These are phyloP conservation scores for Pandion haliaetus DNA, from an alignment of 2,113 vertebrate species.

Conservation along the genomic window DNA sequence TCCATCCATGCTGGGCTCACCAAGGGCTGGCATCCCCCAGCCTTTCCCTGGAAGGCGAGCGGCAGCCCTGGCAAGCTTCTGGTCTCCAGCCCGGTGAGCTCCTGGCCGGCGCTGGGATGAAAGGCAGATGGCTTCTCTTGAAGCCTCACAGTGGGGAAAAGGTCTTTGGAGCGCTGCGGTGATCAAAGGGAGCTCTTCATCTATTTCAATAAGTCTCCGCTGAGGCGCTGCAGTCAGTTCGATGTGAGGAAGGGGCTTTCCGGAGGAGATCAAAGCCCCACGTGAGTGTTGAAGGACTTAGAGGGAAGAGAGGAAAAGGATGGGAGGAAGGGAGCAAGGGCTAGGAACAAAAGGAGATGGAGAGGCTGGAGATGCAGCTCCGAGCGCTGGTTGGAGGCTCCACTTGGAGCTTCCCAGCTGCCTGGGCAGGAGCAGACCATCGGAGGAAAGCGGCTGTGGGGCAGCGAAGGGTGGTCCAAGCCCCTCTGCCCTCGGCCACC, in stretches of 20 bases:
- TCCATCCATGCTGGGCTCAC: rapidly evolving
- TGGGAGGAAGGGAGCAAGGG: background rate
- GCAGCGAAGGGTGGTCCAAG: rapidly evolving
- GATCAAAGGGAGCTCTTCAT: constrained; percentile 45
- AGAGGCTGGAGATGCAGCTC: background rate
- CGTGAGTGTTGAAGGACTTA: background rate
- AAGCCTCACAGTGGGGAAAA: background rate
- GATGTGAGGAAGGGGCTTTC: background rate
- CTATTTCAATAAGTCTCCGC: background rate
- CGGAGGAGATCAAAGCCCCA: constrained; percentile 21
- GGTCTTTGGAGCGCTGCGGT: background rate
- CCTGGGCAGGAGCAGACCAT: rapidly evolving
- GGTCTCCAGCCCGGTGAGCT: background rate
- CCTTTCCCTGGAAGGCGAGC: background rate
- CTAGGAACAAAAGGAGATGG: background rate
- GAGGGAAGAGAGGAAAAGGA: background rate
- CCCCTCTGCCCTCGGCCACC: background rate
- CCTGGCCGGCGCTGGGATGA: background rate
- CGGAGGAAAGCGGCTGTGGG: rapidly evolving
- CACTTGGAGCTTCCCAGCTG: background rate
- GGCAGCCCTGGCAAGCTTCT: background rate
- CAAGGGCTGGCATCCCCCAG: background rate
- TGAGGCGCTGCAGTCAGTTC: background rate
- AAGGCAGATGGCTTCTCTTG: background rate
- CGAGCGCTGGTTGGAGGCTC: rapidly evolving